Percentiles rank a stretch among this genome's conserved stretches.
Evolutionary conservation across 2,888 invertebrate species (phyloP).

Genomic region (Acanthacorydalis orientalis): DNA sequence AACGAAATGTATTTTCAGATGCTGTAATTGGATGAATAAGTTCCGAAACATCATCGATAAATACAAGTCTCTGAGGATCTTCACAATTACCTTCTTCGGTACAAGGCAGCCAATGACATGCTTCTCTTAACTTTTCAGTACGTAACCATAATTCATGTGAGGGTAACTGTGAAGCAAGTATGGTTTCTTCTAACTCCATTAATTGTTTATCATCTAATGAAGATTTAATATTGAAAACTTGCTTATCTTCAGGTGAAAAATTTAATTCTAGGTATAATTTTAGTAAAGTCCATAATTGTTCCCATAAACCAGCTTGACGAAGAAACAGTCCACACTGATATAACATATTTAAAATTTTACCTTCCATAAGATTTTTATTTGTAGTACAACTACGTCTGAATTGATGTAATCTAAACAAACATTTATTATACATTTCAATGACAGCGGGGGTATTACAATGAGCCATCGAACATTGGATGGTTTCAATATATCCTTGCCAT

Average conservation of each 20-base stretch:
- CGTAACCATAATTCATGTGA: constrained; percentile 58
- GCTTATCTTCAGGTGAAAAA: constrained; percentile 27
- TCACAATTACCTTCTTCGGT: constrained; percentile 28
- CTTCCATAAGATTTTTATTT: constrained; percentile 22
- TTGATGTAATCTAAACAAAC: constrained; percentile 27
- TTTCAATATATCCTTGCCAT: constrained; percentile 35
- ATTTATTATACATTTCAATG: constrained; percentile 34
- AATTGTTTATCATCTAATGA: constrained; percentile 29
- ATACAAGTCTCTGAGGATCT: constrained; percentile 49
- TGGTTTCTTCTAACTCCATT: constrained; percentile 42
- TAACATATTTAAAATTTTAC: constrained; percentile 26
- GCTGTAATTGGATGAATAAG: constrained; percentile 50
- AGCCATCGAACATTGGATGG: constrained; percentile 39
- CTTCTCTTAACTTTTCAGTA: constrained; percentile 54
- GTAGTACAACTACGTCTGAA: constrained; percentile 20
- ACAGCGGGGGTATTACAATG: constrained; percentile 41
- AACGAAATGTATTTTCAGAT: constrained; percentile 36
- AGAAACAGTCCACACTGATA: constrained; percentile 40
- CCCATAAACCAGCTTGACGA: constrained; percentile 56
- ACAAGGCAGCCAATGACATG: constrained; percentile 50
- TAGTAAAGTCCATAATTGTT: constrained; percentile 55
- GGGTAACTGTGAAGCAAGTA: constrained; percentile 44
- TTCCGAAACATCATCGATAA: constrained; percentile 43
- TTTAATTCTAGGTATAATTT: constrained; percentile 51
- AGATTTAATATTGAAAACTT: constrained; percentile 15